Evolutionary conservation across 2,888 invertebrate species (phyloP), one percentile per base, ranked within the genome.

Genomic region (Zhuqinia jingwanae): DNA sequence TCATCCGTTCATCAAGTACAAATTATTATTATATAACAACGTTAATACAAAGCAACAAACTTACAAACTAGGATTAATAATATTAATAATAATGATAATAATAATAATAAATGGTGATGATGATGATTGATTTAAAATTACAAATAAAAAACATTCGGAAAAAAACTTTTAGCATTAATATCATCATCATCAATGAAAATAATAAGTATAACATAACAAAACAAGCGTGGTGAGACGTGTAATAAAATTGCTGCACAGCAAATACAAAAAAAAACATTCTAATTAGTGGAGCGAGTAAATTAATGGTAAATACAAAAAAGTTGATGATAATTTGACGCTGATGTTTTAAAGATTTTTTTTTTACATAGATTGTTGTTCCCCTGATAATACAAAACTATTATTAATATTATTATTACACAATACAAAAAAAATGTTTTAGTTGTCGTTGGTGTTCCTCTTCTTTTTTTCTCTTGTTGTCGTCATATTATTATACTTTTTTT

Each of bases 1-100:
- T 58, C 22, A 36, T 36, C 8, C 8, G 36, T 58, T 70, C 47
- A 11, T 75, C 75, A 53, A 17, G 8, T 53, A 75, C 27, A 65
- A 63, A 63, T 53, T 30, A 63, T 63, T 25, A 82, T 36, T 63
- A 53, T 25, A 83, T 78, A 84, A 84, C 84, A 84, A 84, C 84
- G 84, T 84, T 84, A 84, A 84, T 84, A 84, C 82, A 84, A 81
- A 84, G 84, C 84, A 84, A 84, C 84, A 84, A 70, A 27, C 56
- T 73, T 73, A 81, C 17, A 58, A 50, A 73, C 73, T 78, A 53
- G 50, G 60, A 82, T 58, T 47, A 77, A 83, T 45, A 68, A 68
- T 30, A 78, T 77, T 84, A 78, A 70, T 84, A 83, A 60, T 65
- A 65, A 77, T 75, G 30, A 60, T 36, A 75, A n/a, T n/a, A n/a